These are phyloP conservation scores for Dipodomys merriami DNA, from an alignment of 2,113 vertebrate genomes.

Conservation along the genomic window DNA sequence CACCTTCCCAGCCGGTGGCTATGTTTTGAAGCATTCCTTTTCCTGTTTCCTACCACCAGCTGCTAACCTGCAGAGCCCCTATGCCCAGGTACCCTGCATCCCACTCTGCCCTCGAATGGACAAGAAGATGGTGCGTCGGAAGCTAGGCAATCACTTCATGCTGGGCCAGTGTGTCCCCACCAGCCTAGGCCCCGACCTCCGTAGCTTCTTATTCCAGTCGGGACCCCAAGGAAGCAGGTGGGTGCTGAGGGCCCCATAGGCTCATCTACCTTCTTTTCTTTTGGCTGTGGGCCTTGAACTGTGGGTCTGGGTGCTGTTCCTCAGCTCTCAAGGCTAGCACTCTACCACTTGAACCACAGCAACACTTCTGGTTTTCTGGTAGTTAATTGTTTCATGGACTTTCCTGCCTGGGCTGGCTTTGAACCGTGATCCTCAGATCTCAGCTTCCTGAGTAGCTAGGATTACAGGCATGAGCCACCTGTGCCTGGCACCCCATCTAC, in stretches of 20 bases:
- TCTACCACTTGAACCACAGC: too few species aligned
- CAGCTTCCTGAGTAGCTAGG: too few species aligned
- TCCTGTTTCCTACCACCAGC: slow-evolving; percentile 22
- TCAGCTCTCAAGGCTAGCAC: too few species aligned
- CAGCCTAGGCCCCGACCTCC: slow-evolving; percentile 17
- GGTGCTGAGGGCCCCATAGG: not conserved
- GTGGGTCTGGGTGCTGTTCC: too few species aligned
- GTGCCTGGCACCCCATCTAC: too few species aligned
- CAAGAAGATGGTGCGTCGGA: slow-evolving; percentile 34
- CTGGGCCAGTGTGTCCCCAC: not conserved
- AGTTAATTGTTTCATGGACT: too few species aligned
- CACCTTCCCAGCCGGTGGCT: not conserved
- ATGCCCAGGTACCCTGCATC: slow-evolving; percentile 68
- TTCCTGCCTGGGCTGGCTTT: too few species aligned
- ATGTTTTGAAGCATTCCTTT: not conserved
- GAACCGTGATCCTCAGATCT: too few species aligned
- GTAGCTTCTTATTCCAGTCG: slow-evolving; percentile 23
- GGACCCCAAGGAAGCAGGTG: slow-evolving; percentile 71
- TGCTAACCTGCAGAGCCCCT: slow-evolving; percentile 72
- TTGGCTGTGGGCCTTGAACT: too few species aligned
- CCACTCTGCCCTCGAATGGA: slow-evolving; percentile 46
- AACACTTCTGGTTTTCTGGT: too few species aligned
- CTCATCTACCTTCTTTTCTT: not conserved
- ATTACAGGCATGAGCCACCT: too few species aligned
- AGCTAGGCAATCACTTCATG: slow-evolving; percentile 18